Conservation (phyloP, 2,888 invertebrate genomes). For the Pandemis cinnamomeana region DNA sequence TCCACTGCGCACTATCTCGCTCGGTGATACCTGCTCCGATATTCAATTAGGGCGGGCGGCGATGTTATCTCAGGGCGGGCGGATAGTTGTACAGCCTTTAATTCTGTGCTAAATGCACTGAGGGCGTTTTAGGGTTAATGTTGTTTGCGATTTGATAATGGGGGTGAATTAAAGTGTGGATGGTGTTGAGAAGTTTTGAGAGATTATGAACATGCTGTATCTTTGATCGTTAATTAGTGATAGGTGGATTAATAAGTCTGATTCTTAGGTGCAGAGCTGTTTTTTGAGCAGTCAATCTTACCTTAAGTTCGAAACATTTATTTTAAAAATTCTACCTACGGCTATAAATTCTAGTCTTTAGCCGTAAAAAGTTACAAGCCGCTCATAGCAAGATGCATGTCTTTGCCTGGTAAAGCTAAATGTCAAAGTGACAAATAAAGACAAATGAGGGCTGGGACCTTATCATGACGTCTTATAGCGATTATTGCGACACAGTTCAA, state of each 20-base stretch:
- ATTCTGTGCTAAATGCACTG: constrained; percentile 30
- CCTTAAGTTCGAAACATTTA: too few species aligned
- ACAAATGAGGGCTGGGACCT: too few species aligned
- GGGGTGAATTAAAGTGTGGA: not conserved
- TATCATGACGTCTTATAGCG: too few species aligned
- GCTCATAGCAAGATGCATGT: too few species aligned
- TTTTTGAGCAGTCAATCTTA: too few species aligned
- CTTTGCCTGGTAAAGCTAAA: too few species aligned
- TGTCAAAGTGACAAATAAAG: too few species aligned
- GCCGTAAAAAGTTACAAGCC: too few species aligned
- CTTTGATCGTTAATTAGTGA: not conserved
- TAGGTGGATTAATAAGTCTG: not conserved
- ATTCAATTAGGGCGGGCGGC: constrained; percentile 46
- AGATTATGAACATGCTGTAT: not conserved
- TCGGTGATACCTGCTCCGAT: constrained; percentile 41
- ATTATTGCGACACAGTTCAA: too few species aligned
- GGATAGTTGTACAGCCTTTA: constrained; percentile 32
- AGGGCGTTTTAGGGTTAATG: constrained; percentile 18
- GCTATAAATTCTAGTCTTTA: too few species aligned
- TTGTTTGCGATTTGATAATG: constrained; percentile 26
- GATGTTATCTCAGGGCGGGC: constrained; percentile 45
- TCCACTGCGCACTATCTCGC: constrained; percentile 9
- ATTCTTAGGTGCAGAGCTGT: not conserved
- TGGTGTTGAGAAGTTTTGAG: not conserved
- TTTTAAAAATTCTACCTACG: too few species aligned